phyloP scores from a whole-genome alignment of 2,797 vertebrate species.

The Cirrhinus mrigala region DNA sequence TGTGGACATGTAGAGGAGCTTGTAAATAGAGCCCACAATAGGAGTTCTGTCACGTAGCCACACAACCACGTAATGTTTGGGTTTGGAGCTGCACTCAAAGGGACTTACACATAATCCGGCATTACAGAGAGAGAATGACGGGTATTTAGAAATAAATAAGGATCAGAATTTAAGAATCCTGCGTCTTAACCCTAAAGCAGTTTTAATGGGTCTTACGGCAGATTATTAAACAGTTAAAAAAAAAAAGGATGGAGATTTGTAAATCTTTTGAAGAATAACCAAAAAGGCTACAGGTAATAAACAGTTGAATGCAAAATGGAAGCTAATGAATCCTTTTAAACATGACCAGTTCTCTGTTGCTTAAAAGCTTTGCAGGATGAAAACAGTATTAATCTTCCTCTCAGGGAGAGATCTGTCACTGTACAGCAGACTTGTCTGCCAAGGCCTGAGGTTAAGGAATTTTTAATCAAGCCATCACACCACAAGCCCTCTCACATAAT shows the following conservation, averaged over 20 bases:
- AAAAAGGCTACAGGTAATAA: background rate
- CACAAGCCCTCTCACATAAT: constrained; percentile 9
- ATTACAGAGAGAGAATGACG: background rate
- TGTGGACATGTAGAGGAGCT: constrained; percentile 18
- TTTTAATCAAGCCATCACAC: constrained; percentile 59
- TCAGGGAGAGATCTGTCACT: constrained; percentile 30
- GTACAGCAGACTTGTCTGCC: constrained; percentile 21
- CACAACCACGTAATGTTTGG: constrained; percentile 18
- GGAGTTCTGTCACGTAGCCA: constrained; percentile 19
- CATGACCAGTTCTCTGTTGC: background rate
- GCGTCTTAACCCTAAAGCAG: background rate
- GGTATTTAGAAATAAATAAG: background rate
- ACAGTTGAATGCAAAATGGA: background rate
- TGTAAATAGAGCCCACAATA: constrained; percentile 16
- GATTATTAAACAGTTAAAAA: background rate
- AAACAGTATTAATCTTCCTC: constrained; percentile 34
- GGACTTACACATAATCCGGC: background rate
- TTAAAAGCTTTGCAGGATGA: constrained; percentile 2
- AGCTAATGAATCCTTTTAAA: constrained; percentile 12
- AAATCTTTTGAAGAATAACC: background rate
- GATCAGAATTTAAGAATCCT: constrained; percentile 1
- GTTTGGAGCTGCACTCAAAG: background rate
- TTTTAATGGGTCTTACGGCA: background rate
- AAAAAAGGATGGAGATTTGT: background rate
- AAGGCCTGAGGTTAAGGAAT: constrained; percentile 53